phyloP scores from a whole-genome alignment of 2,797 vertebrate genomes.

The Cossypha niveicapilla region DNA sequence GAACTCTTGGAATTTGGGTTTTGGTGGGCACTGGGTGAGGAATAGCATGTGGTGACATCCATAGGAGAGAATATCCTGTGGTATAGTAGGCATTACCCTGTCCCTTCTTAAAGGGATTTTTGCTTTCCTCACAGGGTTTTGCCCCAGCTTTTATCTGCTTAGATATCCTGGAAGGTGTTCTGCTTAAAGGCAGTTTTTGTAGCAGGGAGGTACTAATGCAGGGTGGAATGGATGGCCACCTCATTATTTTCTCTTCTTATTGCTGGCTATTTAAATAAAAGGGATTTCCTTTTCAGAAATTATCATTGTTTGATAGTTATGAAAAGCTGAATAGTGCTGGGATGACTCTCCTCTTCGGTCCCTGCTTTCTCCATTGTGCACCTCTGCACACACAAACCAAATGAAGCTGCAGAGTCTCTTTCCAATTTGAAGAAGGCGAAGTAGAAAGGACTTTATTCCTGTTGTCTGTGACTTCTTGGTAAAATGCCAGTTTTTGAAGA shows the following conservation, averaged over 20 bases:
- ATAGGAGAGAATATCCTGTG: background rate
- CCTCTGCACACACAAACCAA: background rate
- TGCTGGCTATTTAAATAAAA: background rate
- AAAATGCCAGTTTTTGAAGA: background rate
- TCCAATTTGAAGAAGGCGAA: background rate
- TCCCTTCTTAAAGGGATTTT: background rate
- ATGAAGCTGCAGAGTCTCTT: background rate
- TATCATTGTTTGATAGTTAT: background rate
- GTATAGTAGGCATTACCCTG: background rate
- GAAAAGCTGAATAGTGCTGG: background rate
- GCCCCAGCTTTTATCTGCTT: background rate
- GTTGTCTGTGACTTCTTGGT: background rate
- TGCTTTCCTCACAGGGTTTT: background rate
- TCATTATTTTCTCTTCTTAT: background rate
- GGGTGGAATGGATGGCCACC: background rate
- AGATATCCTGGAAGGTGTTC: background rate
- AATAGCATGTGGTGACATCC: background rate
- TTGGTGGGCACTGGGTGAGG: background rate
- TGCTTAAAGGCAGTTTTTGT: background rate
- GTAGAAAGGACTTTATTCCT: background rate
- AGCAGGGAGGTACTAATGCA: background rate
- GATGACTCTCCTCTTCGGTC: background rate
- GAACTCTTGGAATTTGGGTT: background rate
- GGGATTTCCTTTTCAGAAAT: background rate
- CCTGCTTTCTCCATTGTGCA: background rate